Percentiles rank a stretch among this genome's conserved stretches.
Conservation (phyloP, 2,888 invertebrate genomes). For the Mythimna lalbum region DNA sequence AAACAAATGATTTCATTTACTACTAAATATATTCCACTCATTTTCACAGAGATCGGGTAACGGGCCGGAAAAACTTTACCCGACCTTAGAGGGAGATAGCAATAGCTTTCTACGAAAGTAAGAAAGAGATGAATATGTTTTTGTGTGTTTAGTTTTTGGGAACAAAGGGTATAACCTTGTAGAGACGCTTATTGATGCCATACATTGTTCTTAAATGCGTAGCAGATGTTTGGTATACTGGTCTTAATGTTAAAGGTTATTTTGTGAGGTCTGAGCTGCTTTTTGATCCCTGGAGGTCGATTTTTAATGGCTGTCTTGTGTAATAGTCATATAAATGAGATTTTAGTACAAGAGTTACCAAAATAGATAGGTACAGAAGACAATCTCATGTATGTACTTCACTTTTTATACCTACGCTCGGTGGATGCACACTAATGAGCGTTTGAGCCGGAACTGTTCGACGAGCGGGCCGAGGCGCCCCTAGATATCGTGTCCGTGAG, state of each 20-base stretch:
- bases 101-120: constrained; percentile 25
- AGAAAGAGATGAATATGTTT: constrained; percentile 62
- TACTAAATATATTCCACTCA: constrained; percentile 82
- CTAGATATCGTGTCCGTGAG: no score
- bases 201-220: constrained; percentile 77
- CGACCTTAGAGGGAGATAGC: constrained; percentile 65
- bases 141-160: constrained; percentile 58
- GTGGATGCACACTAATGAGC: no score
- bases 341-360: no score
- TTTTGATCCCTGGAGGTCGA: neutral
- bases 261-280: constrained; percentile 43
- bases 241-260: constrained; percentile 65
- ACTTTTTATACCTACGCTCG: no score
- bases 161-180: constrained; percentile 71
- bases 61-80: constrained; percentile 78
- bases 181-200: constrained; percentile 78
- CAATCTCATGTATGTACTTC: no score
- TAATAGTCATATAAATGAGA: neutral
- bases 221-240: constrained; percentile 72
- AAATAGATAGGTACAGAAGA: no score
- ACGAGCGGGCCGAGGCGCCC: no score
- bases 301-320: neutral
- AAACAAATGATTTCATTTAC: constrained; percentile 85
- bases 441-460: no score
- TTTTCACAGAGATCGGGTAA: constrained; percentile 78